A percentile compares a stretch with the other conserved stretches of the same genome.
Evolutionary conservation across 2,888 invertebrate species (phyloP).

Genomic region (Drosophila acutilabella): DNA sequence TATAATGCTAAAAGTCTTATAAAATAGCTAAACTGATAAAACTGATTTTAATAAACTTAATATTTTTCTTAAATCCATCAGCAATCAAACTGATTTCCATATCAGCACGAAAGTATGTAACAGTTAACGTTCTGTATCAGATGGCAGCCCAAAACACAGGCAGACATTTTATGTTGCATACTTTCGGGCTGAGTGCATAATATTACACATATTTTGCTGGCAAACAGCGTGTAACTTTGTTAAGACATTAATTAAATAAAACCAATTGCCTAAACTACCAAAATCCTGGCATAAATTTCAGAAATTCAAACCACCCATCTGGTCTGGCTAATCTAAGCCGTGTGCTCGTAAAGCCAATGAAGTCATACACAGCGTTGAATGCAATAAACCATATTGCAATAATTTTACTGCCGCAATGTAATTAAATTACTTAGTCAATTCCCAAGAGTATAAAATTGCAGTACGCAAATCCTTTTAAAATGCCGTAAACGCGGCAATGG

Average conservation of each 20-base stretch:
- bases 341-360: conserved; percentile 45
- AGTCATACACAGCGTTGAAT: conserved; percentile 33
- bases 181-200: conserved; percentile 24
- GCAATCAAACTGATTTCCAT: background rate
- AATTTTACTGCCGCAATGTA: conserved; percentile 71
- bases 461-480: conserved; percentile 74
- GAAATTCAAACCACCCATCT: conserved; percentile 8
- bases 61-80: too few species aligned
- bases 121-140: background rate
- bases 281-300: conserved; percentile 10
- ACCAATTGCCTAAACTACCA: conserved; percentile 12
- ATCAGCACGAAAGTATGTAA: conserved; percentile 42
- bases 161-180: conserved; percentile 34
- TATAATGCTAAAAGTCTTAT: too few species aligned
- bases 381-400: conserved; percentile 72
- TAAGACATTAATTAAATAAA: conserved; percentile 20
- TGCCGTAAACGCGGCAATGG: conserved; percentile 39
- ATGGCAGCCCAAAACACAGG: background rate
- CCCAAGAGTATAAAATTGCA: conserved; percentile 54
- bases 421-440: conserved; percentile 72
- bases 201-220: background rate
- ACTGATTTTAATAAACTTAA: too few species aligned
- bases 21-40: too few species aligned
- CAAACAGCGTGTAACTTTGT: conserved; percentile 6
- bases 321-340: conserved; percentile 22